Evolutionary conservation across 2,888 invertebrate genomes (phyloP).

Genomic region (Zygothrica quintamaculata): DNA sequence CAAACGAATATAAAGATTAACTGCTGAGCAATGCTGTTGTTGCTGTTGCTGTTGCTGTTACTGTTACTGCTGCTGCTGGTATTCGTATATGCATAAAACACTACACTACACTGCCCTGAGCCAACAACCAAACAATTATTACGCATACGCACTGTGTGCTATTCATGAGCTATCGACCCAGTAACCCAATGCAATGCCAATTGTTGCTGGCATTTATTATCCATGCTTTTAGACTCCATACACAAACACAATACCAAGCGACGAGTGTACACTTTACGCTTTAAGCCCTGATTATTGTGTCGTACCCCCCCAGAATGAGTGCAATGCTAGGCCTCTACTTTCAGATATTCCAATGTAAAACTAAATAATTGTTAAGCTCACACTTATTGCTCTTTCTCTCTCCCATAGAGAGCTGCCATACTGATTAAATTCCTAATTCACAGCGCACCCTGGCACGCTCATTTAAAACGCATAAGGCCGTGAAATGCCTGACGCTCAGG

Average conservation of each 20-base stretch:
- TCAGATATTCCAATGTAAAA: constrained; percentile 17
- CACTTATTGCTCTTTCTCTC: constrained; percentile 43
- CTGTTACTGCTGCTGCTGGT: not conserved
- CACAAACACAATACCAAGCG: no score
- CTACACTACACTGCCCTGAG: no score
- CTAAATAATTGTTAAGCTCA: constrained; percentile 43
- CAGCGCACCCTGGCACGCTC: constrained; percentile 43
- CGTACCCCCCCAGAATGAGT: not conserved
- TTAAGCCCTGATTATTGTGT: constrained; percentile 21
- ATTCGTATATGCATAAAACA: constrained; percentile 1
- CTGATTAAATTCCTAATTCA: constrained; percentile 66
- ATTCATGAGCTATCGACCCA: constrained; percentile 33
- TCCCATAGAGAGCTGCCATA: constrained; percentile 34
- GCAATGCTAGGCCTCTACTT: not conserved
- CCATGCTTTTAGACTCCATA: not conserved
- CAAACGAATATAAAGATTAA: constrained; percentile 78
- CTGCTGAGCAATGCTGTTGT: constrained; percentile 36
- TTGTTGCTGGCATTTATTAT: constrained; percentile 35
- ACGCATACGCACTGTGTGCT: constrained; percentile 31
- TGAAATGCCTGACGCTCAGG: constrained; percentile 54
- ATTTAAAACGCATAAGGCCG: constrained; percentile 63
- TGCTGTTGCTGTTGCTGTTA: constrained; percentile 5
- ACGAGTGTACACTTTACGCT: constrained; percentile 8
- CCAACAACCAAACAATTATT: constrained; percentile 11
- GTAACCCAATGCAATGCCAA: constrained; percentile 29